Conservation (phyloP, 2,888 invertebrate species). For the Anthrax anthrax region DNA sequence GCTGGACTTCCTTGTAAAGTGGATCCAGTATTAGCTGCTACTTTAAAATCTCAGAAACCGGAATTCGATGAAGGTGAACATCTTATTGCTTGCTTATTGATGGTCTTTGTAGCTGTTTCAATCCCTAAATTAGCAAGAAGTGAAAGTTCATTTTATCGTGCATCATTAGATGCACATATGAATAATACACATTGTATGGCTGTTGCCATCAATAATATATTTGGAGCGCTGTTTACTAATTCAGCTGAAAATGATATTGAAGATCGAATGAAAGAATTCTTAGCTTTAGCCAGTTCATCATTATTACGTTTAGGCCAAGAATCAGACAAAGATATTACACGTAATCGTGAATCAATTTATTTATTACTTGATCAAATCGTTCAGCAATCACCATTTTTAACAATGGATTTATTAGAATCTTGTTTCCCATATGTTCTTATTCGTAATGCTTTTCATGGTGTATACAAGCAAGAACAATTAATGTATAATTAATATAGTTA, state of each 20-base stretch:
- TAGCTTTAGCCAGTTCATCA: conserved; percentile 87
- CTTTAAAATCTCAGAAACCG: conserved; percentile 75
- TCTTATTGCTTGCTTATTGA: conserved; percentile 79
- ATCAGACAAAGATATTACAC: conserved; percentile 84
- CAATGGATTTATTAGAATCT: conserved; percentile 96
- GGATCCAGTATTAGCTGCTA: conserved; percentile 85
- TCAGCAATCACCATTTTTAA: conserved; percentile 93
- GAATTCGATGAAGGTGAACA: conserved; percentile 88
- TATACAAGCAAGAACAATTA: conserved; percentile 72
- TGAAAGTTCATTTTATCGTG: conserved; percentile 77
- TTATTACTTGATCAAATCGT: conserved; percentile 93
- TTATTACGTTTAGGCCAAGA: conserved; percentile 88
- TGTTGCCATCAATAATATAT: conserved; percentile 87
- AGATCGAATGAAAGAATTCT: conserved; percentile 92
- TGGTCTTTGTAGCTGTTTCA: conserved; percentile 98
- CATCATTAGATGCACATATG: conserved; percentile 83
- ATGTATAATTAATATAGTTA: neutral
- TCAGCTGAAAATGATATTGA: conserved; percentile 94
- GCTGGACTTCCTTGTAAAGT: conserved; percentile 89
- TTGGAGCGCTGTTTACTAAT: conserved; percentile 91
- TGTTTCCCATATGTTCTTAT: conserved; percentile 98
- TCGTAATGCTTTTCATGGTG: conserved; percentile 94
- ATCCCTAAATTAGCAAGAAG: conserved; percentile 86
- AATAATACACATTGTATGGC: conserved; percentile 99
- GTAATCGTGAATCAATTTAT: conserved; percentile 93